A percentile compares a stretch with the other conserved stretches of the same genome.
phyloP scores from a whole-genome alignment of 2,113 vertebrate genomes.

The Antechinus stuartii region DNA sequence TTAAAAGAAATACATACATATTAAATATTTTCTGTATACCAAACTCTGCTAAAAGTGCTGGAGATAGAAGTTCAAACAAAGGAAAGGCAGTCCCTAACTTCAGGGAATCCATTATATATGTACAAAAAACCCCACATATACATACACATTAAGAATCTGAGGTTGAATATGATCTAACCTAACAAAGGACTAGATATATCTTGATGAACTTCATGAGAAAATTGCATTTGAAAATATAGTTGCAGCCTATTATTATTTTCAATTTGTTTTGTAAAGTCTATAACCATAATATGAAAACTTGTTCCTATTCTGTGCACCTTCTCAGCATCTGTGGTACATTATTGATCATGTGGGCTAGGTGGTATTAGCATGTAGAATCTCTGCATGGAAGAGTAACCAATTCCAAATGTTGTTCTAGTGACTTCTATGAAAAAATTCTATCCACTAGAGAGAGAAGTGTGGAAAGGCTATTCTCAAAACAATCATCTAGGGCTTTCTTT shows the following conservation, averaged over 20 bases:
- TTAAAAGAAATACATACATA: background rate
- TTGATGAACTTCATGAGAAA: background rate
- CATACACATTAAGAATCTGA: background rate
- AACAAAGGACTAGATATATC: background rate
- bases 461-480: background rate
- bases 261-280: background rate
- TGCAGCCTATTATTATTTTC: background rate
- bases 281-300: background rate
- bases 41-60: background rate
- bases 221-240: background rate
- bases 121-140: background rate
- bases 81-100: background rate
- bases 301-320: background rate
- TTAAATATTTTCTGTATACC: background rate
- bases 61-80: background rate
- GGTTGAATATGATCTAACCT: background rate
- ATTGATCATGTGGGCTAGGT: background rate
- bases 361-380: background rate
- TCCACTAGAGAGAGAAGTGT: background rate
- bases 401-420: background rate
- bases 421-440: background rate
- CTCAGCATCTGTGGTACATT: background rate
- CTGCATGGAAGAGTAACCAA: background rate
- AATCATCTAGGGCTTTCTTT: background rate
- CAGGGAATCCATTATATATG: background rate